Evolutionary conservation across 2,888 invertebrate genomes (phyloP), one percentile per base, ranked within the genome.

Genomic region (Stegophylla sp.): DNA sequence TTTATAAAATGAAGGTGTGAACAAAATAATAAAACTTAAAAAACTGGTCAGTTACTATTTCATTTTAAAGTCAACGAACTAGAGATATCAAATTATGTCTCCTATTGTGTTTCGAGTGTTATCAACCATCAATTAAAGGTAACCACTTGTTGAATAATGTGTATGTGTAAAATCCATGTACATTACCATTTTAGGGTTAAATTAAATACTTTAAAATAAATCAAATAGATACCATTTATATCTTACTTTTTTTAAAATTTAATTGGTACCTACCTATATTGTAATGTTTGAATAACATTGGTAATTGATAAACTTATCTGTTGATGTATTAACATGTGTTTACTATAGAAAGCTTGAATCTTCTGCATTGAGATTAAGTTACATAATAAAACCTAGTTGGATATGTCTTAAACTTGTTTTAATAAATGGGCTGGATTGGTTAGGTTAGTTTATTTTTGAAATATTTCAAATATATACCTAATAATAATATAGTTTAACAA

Each of bases 351-450:
- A 75, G 64, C 64, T 17, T 41, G 64, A 75, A 75, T 64, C 75
- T 34, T 75, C 51, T 64, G 23, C 63, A 41, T 34, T 34, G 23
- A 53, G n/a, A 13, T 63, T 34, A 56, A 53, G 51, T 75, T 51
- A 75, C 51, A 17, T 53, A 75, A 75, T 51, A 3, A 41, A 51
- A 64, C 41, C 64, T 64, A 64, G 75, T 75, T 75, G 12, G 41
- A 51, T 51, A 20, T 64, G 23, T 53, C 5, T 64, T 9, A 75
- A 75, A 75, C 64, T 75, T 75, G 75, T 75, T 75, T 75, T 64
- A 3, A 51, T 64, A 64, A 51, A 17, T 64, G 51, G 41, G 51
- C 23, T 63, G n/a, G 3, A 34, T 34, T 34, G 15, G 23, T 12
- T 10, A 51, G 17, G 23, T 53, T 75, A 28, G n/a, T 73, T 61